Conservation (phyloP, 2,797 vertebrate genomes). For the Synanceia verrucosa region DNA sequence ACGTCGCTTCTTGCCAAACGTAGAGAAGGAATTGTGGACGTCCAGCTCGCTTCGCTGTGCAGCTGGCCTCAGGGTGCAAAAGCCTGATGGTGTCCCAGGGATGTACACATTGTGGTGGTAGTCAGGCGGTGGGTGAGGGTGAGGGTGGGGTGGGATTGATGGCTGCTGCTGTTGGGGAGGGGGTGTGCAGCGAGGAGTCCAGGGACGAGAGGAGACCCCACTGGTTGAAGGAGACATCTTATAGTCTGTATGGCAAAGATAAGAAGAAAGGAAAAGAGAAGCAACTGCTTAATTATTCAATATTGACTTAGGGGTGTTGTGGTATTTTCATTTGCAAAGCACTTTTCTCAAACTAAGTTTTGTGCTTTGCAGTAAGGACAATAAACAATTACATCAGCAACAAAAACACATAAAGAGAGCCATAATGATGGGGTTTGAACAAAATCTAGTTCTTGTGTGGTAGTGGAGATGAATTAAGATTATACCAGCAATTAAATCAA, state of each 20-base stretch:
- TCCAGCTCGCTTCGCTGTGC: constrained; percentile 83
- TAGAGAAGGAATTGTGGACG: constrained; percentile 92
- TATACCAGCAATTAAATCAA: not conserved
- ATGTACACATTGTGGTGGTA: constrained; percentile 96
- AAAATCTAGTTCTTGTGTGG: not conserved
- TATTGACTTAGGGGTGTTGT: constrained; percentile 1
- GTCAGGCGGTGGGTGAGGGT: constrained; percentile 83
- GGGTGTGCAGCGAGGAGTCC: constrained; percentile 88
- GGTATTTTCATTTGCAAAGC: constrained; percentile 7
- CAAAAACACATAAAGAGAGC: not conserved
- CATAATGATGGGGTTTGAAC: not conserved
- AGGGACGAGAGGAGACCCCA: constrained; percentile 79
- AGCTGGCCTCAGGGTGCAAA: constrained; percentile 84
- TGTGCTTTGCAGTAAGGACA: not conserved
- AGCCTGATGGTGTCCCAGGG: constrained; percentile 87
- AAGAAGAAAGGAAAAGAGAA: constrained; percentile 3
- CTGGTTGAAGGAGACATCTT: constrained; percentile 84
- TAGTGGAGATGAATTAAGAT: not conserved
- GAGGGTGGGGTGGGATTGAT: constrained; percentile 60
- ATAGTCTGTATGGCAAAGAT: constrained; percentile 78
- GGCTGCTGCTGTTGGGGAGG: constrained; percentile 82
- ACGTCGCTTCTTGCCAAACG: constrained; percentile 92
- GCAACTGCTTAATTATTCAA: constrained; percentile 23
- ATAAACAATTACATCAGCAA: constrained; percentile 8
- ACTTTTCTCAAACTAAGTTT: not conserved